Evolutionary conservation across 2,113 vertebrate genomes (phyloP).

Genomic region (Atrichornis clamosus): DNA sequence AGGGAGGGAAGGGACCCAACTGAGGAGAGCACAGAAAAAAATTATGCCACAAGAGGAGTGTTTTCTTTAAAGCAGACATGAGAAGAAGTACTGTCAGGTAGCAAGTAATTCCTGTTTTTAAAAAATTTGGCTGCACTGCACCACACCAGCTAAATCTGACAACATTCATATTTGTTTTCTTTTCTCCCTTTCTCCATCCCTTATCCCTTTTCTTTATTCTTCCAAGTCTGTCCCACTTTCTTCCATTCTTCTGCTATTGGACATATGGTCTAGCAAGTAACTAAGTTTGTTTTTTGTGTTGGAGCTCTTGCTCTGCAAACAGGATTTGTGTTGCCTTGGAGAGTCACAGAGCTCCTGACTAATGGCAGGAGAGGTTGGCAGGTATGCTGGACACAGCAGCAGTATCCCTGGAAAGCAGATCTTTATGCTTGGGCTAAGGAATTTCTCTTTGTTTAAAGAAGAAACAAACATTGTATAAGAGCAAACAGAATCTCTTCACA

Average conservation of each 20-base stretch:
- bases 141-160: background rate
- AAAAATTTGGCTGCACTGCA: background rate
- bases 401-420: background rate
- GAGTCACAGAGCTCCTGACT: background rate
- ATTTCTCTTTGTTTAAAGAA: background rate
- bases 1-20: background rate
- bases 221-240: background rate
- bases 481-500: background rate
- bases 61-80: background rate
- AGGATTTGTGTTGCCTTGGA: background rate
- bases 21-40: background rate
- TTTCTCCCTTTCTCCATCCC: background rate
- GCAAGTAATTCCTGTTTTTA: background rate
- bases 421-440: background rate
- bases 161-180: background rate
- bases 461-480: background rate
- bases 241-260: background rate
- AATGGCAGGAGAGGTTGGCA: background rate
- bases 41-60: background rate
- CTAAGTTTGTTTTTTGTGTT: background rate
- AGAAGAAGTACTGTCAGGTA: background rate
- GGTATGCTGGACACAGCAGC: background rate
- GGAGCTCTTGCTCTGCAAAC: background rate
- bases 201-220: background rate
- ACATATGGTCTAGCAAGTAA: background rate